Base-by-base conservation (phyloP, 2,113 vertebrate genomes). In the Leucoraja erinaceus region DNA sequence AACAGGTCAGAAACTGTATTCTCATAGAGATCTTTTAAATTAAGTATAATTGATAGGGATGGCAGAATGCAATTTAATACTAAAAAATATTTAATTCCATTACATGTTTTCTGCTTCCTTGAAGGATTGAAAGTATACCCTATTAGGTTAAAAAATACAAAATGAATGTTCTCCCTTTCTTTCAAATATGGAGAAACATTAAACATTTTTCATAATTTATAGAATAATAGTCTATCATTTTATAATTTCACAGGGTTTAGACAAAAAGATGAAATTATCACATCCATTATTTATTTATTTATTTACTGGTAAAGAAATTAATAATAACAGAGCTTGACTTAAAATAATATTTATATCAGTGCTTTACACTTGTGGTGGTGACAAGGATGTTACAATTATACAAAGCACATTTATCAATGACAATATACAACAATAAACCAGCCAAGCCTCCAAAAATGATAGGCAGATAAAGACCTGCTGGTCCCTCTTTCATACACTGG, bases 11-110 rank as follows among this genome's bases (percentile, higher is more conserved):
- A 61, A 88, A 61, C 59, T 88, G 83, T 16, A 63, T n/a, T 31
- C 31, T 88, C 22, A 18, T 56, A 88, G 83, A 31, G 28, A 63
- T 63, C 28, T 88, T 86, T 88, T 63, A 88, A 63, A 63, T 16
- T 31, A 88, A 88, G 28, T 88, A 88, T 63, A 31, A 88, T 63
- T n/a, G 56, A 63, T 28, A 63, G 25, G 5, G 22, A 86, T 61
- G 83, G 25, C 59, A 63, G 59, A 63, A 63, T 88, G 83, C 59
- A 31, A 63, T 63, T 88, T 88, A n/a, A 88, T 61, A 88, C n/a
- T 47, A 31, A 88, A 61, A 88, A 59, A 63, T 0, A 77, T 63
- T 61, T 61, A 59, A 63, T 63, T 16, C 28, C 5, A 33, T 61
- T n/a, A 63, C 33, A 88, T 11, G 5, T 88, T 88, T 63, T 66